Base-by-base conservation (phyloP, 2,888 invertebrate genomes). In the Coenonympha arcania region DNA sequence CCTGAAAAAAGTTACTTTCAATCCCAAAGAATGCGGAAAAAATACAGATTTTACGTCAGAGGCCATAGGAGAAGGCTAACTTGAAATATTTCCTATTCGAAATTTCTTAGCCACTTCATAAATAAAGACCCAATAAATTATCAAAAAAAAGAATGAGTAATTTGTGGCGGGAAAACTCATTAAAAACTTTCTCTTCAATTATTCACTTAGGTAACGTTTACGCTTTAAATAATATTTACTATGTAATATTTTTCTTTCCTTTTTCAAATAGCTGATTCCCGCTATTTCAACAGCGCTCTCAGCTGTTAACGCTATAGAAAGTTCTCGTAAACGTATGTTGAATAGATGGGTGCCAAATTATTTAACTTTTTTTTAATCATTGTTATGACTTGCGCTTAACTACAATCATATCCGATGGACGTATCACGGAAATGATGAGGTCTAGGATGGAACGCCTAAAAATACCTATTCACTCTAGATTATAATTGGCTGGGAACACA, bases 61-160 rank as follows among this genome's bases (percentile, higher is more conserved):
- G 26, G 26, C 26, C n/a, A n/a, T 26, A n/a, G 8, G 11, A 28
- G 9, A n/a, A 33, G 6, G 3, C 4, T 2, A 9, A n/a, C n/a
- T n/a, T n/a, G n/a, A n/a, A n/a, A n/a, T n/a, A n/a, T n/a, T n/a
- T n/a, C n/a, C n/a, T n/a, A n/a, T n/a, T n/a, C n/a, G n/a, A n/a
- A n/a, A n/a, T n/a, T n/a, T n/a, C n/a, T n/a, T n/a, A n/a, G n/a
- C 8, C 3, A 33, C 16, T 16, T 33, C 13, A 16, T 33, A 33
- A 33, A 33, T 33, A 33, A 16, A 33, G 33, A 33, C 33, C 13
- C 34, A 54, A 50, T 40, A 43, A 50, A 50, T 54, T 50, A 33
- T 39, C 43, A 26, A 47, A 50, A 55, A n/a, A 48, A 41, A 47
- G 40, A 48, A 53, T 45, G 44, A 50, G 41, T 19, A 55, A 55